These are phyloP conservation scores for Pseudolaguvia tuberculata DNA, from an alignment of 2,113 vertebrate genomes.

Conservation along the genomic window DNA sequence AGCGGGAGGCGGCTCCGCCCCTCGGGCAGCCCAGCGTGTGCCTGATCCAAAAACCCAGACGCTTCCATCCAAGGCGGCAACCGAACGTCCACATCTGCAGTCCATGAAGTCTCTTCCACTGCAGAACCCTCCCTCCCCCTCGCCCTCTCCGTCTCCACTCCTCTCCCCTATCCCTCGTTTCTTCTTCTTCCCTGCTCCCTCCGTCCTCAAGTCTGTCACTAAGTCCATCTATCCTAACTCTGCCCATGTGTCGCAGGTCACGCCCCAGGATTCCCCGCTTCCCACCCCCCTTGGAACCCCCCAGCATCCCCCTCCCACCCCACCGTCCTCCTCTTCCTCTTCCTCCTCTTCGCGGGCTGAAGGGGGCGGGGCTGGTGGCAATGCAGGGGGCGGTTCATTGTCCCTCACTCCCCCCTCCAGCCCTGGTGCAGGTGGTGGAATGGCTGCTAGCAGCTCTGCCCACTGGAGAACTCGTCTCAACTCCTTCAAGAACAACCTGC, in stretches of 20 bases:
- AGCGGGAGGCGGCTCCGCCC: constrained; percentile 60
- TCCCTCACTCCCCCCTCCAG: constrained; percentile 81
- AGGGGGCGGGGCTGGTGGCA: constrained; percentile 57
- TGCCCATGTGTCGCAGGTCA: constrained; percentile 78
- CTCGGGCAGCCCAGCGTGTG: constrained; percentile 64
- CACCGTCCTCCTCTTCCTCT: constrained; percentile 71
- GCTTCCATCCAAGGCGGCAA: constrained; percentile 77
- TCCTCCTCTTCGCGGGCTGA: constrained; percentile 73
- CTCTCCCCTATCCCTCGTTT: constrained; percentile 74
- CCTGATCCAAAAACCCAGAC: constrained; percentile 84
- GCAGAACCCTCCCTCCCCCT: constrained; percentile 68
- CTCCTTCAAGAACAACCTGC: constrained; percentile 89
- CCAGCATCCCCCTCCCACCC: constrained; percentile 70
- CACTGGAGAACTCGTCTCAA: constrained; percentile 87
- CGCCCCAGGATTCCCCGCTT: constrained; percentile 78
- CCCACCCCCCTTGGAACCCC: constrained; percentile 78
- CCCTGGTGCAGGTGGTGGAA: constrained; percentile 71
- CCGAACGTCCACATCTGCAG: constrained; percentile 74
- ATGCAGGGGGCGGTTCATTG: constrained; percentile 59
- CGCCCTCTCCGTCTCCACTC: constrained; percentile 68
- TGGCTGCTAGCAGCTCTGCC: constrained; percentile 73
- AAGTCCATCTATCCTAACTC: constrained; percentile 69
- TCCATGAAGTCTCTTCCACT: constrained; percentile 79
- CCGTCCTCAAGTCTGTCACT: constrained; percentile 72
- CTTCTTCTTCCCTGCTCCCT: constrained; percentile 78